phyloP scores from a whole-genome alignment of 1,140 invertebrate species.

The Ptiloglossa arizonensis region DNA sequence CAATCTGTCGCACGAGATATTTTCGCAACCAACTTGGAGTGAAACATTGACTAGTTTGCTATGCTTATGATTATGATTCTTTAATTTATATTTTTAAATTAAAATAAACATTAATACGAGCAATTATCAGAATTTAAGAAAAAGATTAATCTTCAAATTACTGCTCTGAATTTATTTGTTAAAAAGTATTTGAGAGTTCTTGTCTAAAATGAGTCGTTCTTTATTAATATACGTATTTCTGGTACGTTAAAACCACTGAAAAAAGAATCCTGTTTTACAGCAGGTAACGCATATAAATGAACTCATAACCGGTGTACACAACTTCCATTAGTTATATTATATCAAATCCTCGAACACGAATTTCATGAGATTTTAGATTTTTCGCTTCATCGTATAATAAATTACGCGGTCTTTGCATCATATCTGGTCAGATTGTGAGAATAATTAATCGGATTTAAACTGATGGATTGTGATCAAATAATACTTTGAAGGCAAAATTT shows the following conservation, averaged over 20 bases:
- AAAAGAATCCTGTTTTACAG: too few species aligned
- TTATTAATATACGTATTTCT: too few species aligned
- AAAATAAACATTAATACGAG: too few species aligned
- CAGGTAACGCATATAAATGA: background rate
- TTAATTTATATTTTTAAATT: too few species aligned
- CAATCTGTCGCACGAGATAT: background rate
- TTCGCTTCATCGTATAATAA: background rate
- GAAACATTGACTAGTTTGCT: too few species aligned
- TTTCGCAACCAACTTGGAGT: too few species aligned
- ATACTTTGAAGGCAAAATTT: background rate
- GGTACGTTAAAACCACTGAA: too few species aligned
- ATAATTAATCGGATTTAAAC: background rate
- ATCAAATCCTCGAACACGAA: background rate
- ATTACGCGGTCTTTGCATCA: background rate
- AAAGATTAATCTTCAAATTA: too few species aligned
- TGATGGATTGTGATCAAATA: background rate
- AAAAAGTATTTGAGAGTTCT: background rate
- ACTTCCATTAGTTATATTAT: background rate
- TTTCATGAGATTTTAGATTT: background rate
- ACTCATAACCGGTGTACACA: background rate
- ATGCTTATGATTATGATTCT: too few species aligned
- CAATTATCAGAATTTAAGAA: too few species aligned
- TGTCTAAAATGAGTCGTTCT: background rate
- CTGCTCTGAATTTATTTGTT: too few species aligned
- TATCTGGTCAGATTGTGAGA: background rate